Evolutionary conservation across 2,113 vertebrate species (phyloP).

Genomic region (Lophius piscatorius): DNA sequence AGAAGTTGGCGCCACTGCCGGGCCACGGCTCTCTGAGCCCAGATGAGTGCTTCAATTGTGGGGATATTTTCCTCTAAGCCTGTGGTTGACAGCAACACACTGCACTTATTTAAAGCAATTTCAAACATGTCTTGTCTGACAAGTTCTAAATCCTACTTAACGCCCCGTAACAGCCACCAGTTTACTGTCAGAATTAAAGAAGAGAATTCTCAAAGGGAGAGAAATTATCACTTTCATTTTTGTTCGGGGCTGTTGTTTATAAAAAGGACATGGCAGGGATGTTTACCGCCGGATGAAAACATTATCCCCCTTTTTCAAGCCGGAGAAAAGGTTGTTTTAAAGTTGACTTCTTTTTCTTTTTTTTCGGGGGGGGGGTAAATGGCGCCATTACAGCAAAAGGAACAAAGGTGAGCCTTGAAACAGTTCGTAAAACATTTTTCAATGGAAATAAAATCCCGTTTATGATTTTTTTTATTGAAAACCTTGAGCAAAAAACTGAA

Average conservation of each 20-base stretch:
- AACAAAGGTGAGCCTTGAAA: constrained; percentile 59
- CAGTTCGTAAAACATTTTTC: constrained; percentile 41
- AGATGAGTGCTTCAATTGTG: constrained; percentile 84
- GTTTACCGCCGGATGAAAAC: constrained; percentile 84
- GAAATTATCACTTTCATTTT: constrained; percentile 85
- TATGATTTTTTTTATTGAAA: constrained; percentile 34
- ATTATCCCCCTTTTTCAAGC: constrained; percentile 77
- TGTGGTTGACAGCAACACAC: constrained; percentile 86
- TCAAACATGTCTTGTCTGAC: constrained; percentile 89
- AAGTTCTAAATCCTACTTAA: constrained; percentile 89
- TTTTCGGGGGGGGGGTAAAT: no score
- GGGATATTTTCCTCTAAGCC: constrained; percentile 85
- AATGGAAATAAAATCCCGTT: constrained; percentile 53
- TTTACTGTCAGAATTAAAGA: constrained; percentile 88
- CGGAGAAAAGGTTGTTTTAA: constrained; percentile 71
- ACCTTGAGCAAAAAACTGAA: no score
- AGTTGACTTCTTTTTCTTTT: constrained; percentile 72
- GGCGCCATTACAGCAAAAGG: constrained; percentile 74
- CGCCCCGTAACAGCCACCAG: constrained; percentile 84
- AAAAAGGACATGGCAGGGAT: constrained; percentile 79
- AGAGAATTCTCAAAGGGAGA: constrained; percentile 82
- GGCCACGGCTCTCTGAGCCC: constrained; percentile 78
- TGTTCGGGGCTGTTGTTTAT: constrained; percentile 79
- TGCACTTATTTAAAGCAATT: constrained; percentile 89
- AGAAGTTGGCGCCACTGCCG: constrained; percentile 60